These are phyloP conservation scores for Cladorhizidae sp. DNA, from an alignment of 37 sponge, comb jelly and placozoan species.

Conservation along the genomic window DNA sequence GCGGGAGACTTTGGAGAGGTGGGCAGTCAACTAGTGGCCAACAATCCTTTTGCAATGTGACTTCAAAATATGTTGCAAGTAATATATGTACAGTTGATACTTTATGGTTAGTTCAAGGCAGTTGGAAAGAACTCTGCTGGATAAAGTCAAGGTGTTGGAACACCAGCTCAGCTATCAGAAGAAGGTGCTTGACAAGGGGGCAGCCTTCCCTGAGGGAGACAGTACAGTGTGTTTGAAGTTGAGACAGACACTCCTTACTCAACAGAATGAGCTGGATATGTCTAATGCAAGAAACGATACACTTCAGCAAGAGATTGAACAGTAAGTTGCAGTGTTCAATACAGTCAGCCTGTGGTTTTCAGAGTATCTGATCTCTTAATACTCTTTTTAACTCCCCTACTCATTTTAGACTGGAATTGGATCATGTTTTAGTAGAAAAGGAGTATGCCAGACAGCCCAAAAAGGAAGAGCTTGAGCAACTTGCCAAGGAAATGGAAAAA, in stretches of 20 bases:
- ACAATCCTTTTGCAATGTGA: too few relatives aligned
- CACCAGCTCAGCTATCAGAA: conserved; percentile 58
- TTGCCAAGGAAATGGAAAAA: conserved; percentile 23
- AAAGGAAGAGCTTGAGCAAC: conserved; percentile 49
- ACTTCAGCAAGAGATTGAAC: conserved; percentile 45
- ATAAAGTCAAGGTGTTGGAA: conserved; percentile 44
- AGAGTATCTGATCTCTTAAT: background rate
- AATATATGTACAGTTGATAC: too few relatives aligned
- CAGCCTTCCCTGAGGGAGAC: conserved; percentile 70
- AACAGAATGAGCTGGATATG: conserved; percentile 73
- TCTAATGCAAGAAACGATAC: conserved; percentile 42
- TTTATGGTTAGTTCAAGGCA: conserved; percentile 44
- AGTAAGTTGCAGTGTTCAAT: conserved; percentile 17
- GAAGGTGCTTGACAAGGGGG: conserved; percentile 54
- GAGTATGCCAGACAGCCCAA: conserved; percentile 59
- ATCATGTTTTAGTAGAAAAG: conserved; percentile 20
- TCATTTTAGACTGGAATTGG: conserved; percentile 45
- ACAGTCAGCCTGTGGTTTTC: background rate
- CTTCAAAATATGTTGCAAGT: too few relatives aligned
- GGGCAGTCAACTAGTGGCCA: too few relatives aligned
- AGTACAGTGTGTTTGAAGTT: conserved; percentile 47
- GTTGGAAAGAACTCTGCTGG: conserved; percentile 54
- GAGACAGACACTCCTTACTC: conserved; percentile 59
- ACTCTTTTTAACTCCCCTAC: background rate
- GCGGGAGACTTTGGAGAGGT: conserved; percentile 65